A percentile compares a stretch with the other conserved stretches of the same genome.
Evolutionary conservation across 2,888 invertebrate species (phyloP).

Genomic region (Nomada ruficornis): DNA sequence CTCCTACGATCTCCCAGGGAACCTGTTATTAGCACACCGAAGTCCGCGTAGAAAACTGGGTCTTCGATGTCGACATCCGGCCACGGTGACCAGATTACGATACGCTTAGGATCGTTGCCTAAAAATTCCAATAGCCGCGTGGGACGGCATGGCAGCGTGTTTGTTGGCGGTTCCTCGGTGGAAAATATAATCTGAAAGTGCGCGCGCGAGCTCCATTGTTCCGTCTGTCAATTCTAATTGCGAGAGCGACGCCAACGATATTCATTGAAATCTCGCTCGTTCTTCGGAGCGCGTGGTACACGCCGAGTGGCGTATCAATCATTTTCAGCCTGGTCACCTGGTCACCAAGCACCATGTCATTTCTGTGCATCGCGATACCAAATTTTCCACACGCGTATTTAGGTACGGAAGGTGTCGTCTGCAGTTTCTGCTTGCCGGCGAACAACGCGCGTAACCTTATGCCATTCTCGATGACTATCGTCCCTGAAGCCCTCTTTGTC

Average conservation of each 20-base stretch:
- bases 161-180: conserved; percentile 37
- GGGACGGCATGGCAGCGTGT: conserved; percentile 46
- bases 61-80: conserved; percentile 48
- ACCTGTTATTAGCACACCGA: conserved; percentile 49
- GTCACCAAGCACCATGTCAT: conserved; percentile 1
- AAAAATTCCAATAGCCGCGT: conserved; percentile 70
- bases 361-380: neutral
- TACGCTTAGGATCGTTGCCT: conserved; percentile 51
- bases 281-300: conserved; percentile 51
- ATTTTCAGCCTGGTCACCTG: conserved; percentile 56
- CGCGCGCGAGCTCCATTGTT: conserved; percentile 65
- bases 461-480: conserved; percentile 38
- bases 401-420: too few relatives aligned
- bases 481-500: conserved; percentile 51
- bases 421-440: too few relatives aligned
- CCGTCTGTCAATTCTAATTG: conserved; percentile 73
- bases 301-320: conserved; percentile 57
- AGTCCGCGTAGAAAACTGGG: conserved; percentile 31
- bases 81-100: conserved; percentile 55
- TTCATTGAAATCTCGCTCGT: conserved; percentile 54
- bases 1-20: conserved; percentile 52
- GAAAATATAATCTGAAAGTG: conserved; percentile 40
- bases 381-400: neutral
- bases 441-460: neutral
- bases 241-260: conserved; percentile 54